Conservation (phyloP, 2,888 invertebrate genomes). For the Dendrolimus pini region DNA sequence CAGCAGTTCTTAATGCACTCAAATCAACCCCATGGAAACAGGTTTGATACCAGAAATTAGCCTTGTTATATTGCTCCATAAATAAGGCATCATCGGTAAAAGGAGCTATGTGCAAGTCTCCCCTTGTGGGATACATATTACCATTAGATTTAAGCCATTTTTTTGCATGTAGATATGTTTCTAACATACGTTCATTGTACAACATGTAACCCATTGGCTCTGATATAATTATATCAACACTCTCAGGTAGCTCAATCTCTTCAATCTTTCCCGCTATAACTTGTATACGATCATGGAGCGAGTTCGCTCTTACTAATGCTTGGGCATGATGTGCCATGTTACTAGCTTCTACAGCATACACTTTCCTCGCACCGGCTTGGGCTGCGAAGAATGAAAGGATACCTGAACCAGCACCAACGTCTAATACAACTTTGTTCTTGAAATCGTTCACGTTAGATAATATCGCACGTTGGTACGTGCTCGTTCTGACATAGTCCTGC, state of each 20-base stretch:
- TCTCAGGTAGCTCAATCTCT: constrained; percentile 96
- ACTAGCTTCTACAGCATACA: constrained; percentile 99
- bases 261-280: constrained; percentile 99
- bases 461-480: constrained; percentile 98
- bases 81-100: constrained; percentile 98
- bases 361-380: constrained; percentile 96
- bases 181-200: constrained; percentile 99
- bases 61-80: constrained; percentile 98
- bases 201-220: constrained; percentile 99
- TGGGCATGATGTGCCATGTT: constrained; percentile 98
- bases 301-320: constrained; percentile 92
- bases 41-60: constrained; percentile 99
- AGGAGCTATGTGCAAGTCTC: constrained; percentile 97
- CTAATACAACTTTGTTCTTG: constrained; percentile 92
- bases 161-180: constrained; percentile 98
- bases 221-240: constrained; percentile 97
- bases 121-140: constrained; percentile 98
- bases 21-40: constrained; percentile 99
- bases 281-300: constrained; percentile 89
- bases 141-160: constrained; percentile 96
- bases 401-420: constrained; percentile 99
- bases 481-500: constrained; percentile 99
- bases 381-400: constrained; percentile 98
- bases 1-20: constrained; percentile 93
- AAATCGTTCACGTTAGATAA: constrained; percentile 95